Evolutionary conservation across 53 echinoderm and acorn worm genomes (phyloP).

Genomic region (Temnopleurus reevesii): DNA sequence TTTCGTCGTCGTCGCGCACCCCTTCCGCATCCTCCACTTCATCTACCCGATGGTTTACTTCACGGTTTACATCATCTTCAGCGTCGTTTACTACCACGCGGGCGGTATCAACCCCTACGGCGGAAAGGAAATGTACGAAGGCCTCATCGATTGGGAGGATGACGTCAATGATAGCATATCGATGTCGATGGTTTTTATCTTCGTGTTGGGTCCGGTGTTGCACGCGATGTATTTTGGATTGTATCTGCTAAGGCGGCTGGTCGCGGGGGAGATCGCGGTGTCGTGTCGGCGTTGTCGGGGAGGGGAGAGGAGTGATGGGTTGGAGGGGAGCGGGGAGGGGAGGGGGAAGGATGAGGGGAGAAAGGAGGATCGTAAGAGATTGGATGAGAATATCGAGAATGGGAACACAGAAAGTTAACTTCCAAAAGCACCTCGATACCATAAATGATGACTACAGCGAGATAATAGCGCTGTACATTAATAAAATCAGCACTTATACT

Average conservation of each 20-base stretch:
- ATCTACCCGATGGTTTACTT: slow-evolving; percentile 62
- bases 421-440: not conserved
- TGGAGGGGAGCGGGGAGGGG: not conserved
- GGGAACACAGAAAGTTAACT: not conserved
- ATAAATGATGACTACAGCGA: not conserved
- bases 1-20: slow-evolving; percentile 42
- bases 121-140: slow-evolving; percentile 65
- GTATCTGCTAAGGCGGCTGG: slow-evolving; percentile 24
- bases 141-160: slow-evolving; percentile 72
- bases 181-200: not conserved
- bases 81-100: slow-evolving; percentile 58
- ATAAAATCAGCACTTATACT: too few species aligned
- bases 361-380: slow-evolving; percentile 10
- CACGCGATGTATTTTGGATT: slow-evolving; percentile 45
- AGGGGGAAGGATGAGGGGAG: not conserved
- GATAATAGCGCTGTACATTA: not conserved
- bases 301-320: not conserved
- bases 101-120: slow-evolving; percentile 81
- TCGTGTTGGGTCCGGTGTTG: slow-evolving; percentile 35
- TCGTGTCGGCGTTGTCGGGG: not conserved
- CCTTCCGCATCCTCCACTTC: slow-evolving; percentile 69
- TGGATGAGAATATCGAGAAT: slow-evolving; percentile 5
- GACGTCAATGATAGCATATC: not conserved
- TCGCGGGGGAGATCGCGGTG: slow-evolving; percentile 31
- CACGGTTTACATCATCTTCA: slow-evolving; percentile 64